Evolutionary conservation across 2,113 vertebrate species (phyloP).

Genomic region (Oenanthe oenanthe): DNA sequence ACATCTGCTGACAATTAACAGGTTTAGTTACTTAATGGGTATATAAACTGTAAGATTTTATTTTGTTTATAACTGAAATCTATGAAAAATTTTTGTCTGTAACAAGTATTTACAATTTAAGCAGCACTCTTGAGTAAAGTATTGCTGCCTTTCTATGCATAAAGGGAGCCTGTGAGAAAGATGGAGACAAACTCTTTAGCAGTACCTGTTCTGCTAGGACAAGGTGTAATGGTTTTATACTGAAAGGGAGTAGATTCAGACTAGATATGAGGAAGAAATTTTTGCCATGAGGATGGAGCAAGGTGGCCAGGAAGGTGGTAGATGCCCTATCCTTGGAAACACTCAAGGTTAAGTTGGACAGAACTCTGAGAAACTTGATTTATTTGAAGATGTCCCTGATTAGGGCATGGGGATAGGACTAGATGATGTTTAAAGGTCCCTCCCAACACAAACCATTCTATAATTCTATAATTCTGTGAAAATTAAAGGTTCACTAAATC

Average conservation of each 20-base stretch:
- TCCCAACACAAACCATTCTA: background rate
- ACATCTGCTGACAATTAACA: background rate
- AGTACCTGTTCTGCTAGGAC: background rate
- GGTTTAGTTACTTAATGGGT: background rate
- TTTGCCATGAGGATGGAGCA: background rate
- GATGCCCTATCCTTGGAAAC: background rate
- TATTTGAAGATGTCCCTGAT: background rate
- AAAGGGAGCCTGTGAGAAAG: background rate
- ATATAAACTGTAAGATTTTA: background rate
- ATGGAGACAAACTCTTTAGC: background rate
- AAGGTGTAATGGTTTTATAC: background rate
- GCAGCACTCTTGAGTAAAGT: background rate
- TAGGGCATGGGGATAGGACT: background rate
- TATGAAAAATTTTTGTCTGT: background rate
- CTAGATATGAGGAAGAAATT: background rate
- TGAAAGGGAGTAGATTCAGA: background rate
- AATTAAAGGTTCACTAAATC: background rate
- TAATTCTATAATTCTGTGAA: background rate
- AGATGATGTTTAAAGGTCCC: background rate
- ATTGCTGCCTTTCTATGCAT: background rate
- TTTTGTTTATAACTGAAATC: background rate
- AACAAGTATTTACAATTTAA: background rate
- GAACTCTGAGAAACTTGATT: background rate
- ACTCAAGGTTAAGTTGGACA: background rate
- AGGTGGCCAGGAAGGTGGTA: background rate